A percentile compares a stretch with the other conserved stretches of the same genome.
phyloP scores from a whole-genome alignment of 2,113 vertebrate genomes.

The Sorex fumeus region DNA sequence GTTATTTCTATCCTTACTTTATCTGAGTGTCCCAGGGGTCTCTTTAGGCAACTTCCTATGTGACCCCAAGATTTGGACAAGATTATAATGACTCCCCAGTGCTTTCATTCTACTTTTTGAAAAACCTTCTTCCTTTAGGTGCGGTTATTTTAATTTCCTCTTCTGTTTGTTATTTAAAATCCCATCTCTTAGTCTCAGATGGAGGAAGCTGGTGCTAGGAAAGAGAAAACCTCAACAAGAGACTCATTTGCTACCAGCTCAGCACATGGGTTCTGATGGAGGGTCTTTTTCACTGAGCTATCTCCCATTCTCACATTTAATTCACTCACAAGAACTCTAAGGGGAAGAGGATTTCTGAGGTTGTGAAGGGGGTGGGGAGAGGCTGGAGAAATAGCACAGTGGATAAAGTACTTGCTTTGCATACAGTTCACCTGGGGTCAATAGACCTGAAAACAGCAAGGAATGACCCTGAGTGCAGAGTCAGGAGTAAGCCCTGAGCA shows the following conservation, averaged over 20 bases:
- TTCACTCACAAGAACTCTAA: background rate
- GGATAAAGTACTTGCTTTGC: no score
- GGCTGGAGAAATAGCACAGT: no score
- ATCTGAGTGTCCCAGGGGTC: background rate
- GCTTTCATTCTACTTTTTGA: slow-evolving; percentile 55
- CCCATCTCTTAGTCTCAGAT: background rate
- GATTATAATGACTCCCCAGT: slow-evolving; percentile 44
- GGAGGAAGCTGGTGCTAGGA: background rate
- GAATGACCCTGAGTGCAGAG: no score
- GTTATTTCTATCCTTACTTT: slow-evolving; percentile 63
- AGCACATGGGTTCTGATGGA: background rate
- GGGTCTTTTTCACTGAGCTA: background rate
- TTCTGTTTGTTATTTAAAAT: background rate
- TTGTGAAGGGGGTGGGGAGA: no score
- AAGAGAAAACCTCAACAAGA: slow-evolving; percentile 15
- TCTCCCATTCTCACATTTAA: background rate
- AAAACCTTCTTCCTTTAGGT: slow-evolving; percentile 35
- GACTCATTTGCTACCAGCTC: background rate
- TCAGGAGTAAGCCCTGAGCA: no score
- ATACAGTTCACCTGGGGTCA: no score
- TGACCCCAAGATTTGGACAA: slow-evolving; percentile 57
- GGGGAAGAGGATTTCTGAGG: background rate
- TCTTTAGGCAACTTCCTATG: slow-evolving; percentile 54
- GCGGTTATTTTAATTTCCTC: background rate
- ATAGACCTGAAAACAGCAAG: no score